Percentiles rank a stretch among this genome's conserved stretches.
These are phyloP conservation scores for Mormyrus iriodes DNA, from an alignment of 2,113 vertebrate species.

Conservation along the genomic window DNA sequence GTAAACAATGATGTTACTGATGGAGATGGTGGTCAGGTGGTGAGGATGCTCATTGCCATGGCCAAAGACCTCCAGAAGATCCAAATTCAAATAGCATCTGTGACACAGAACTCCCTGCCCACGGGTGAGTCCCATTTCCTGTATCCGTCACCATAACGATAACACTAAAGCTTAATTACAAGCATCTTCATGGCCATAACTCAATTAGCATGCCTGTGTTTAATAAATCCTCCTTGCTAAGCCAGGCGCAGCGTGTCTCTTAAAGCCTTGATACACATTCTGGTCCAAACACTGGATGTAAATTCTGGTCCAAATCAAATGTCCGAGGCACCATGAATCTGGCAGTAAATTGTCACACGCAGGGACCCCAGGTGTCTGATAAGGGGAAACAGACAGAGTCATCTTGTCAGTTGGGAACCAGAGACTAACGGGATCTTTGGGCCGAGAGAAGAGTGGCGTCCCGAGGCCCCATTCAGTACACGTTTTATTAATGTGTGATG, in stretches of 20 bases:
- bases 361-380: slow-evolving; percentile 33
- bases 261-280: neutral
- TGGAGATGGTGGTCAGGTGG: slow-evolving; percentile 27
- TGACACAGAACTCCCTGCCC: slow-evolving; percentile 58
- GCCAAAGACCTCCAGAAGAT: slow-evolving; percentile 57
- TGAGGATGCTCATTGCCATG: slow-evolving; percentile 35
- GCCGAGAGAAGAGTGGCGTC: neutral
- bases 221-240: neutral
- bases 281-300: neutral
- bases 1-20: slow-evolving; percentile 29
- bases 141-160: neutral
- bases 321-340: slow-evolving; percentile 24
- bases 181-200: neutral
- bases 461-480: neutral
- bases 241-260: neutral
- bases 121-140: slow-evolving; percentile 63
- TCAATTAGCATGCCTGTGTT: neutral
- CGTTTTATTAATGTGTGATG: neutral
- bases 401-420: slow-evolving; percentile 31
- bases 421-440: slow-evolving; percentile 39
- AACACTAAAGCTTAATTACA: neutral
- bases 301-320: neutral
- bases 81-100: slow-evolving; percentile 57
- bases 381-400: slow-evolving; percentile 46
- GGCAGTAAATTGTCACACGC: neutral